Base-by-base conservation (phyloP, 2,888 invertebrate genomes). In the Zootermopsis nevadensis region DNA sequence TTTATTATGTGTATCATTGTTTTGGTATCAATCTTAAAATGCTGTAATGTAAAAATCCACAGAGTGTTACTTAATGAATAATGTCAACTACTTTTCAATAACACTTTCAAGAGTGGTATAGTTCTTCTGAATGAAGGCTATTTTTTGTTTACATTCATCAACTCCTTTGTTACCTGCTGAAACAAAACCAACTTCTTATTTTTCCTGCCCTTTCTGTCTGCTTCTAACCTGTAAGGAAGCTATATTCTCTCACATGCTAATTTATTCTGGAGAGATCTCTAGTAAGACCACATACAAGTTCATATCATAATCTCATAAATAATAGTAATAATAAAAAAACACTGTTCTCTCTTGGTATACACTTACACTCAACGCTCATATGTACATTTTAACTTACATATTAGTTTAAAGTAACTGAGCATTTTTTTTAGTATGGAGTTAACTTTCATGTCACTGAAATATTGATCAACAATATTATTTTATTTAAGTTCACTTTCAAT, bases 21-120 rank as follows among this genome's bases (percentile, higher is more conserved):
- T 74, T 82, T 76, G 60, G 22, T 82, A 76, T 74, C 60, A 76
- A 60, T 38, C 31, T 76, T 82, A 82, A 82, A 82, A 82, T 35
- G 69, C 24, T 74, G 48, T 81, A 74, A 72, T 82, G 82, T 82
- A 82, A 82, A 82, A 82, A 82, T 76, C 82, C 72, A 82, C 79
- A 79, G 79, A 79, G 60, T 66, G 27, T 79, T 79, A 79, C 27
- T 77, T 55, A 55, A 33, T 74, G 38, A 74, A 66, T 79, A 66
- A 79, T n/a, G 35, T 79, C 35, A 66, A 79, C 66, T 79, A 79
- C 79, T 60, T 38, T 35, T 66, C 48, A 53, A 53, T 55, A 53
- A 77, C 77, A 69, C 77, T 33, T 77, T 53, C 79, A 79, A 79
- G 79, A 79, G 60, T 79, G 79, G 60, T 60, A n/a, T 79, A 35